phyloP scores from a whole-genome alignment of 2,888 invertebrate genomes.

The Stenodera caucasica region DNA sequence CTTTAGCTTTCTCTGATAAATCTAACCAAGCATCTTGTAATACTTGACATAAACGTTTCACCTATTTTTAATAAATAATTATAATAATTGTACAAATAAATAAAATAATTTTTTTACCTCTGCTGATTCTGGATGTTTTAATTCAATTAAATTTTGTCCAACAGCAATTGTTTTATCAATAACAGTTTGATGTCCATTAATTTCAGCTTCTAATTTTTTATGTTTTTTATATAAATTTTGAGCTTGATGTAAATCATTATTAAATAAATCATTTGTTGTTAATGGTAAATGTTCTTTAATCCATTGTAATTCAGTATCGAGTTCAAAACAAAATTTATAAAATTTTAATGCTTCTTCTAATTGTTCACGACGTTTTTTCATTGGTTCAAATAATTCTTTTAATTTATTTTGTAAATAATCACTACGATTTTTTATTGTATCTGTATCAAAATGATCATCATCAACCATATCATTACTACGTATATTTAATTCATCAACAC shows the following conservation, averaged over 20 bases:
- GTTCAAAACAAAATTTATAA: conserved; percentile 92
- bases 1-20: conserved; percentile 69
- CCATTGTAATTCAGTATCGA: conserved; percentile 94
- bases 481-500: conserved; percentile 74
- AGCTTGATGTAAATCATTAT: conserved; percentile 88
- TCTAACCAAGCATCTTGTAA: conserved; percentile 75
- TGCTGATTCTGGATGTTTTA: conserved; percentile 77
- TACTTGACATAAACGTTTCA: conserved; percentile 73
- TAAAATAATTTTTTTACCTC: conserved; percentile 59
- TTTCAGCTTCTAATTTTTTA: conserved; percentile 88
- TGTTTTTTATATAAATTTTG: conserved; percentile 92
- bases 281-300: conserved; percentile 85
- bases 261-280: conserved; percentile 74
- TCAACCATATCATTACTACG: conserved; percentile 89
- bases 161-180: conserved; percentile 80
- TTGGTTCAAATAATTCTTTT: conserved; percentile 72
- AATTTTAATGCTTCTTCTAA: conserved; percentile 82
- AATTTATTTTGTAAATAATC: conserved; percentile 72
- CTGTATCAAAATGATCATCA: conserved; percentile 93
- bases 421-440: conserved; percentile 78
- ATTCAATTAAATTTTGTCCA: conserved; percentile 74
- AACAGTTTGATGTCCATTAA: conserved; percentile 81
- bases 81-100: conserved; percentile 4
- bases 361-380: conserved; percentile 69
- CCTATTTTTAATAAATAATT: conserved; percentile 55